phyloP scores from a whole-genome alignment of 37 sponge, comb jelly and placozoan species.

The Aphrocallistes beatrix region DNA sequence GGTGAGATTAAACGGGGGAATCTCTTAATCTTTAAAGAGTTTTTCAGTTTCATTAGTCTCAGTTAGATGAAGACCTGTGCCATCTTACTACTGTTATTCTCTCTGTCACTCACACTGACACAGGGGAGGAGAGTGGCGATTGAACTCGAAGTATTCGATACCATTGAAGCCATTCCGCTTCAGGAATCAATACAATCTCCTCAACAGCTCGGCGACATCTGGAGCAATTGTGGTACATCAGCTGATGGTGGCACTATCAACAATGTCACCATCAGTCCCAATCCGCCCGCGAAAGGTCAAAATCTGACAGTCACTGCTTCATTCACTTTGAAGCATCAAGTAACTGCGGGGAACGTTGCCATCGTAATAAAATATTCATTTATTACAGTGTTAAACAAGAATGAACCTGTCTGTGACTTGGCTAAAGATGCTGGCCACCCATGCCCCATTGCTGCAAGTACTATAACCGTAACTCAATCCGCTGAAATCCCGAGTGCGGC shows the following conservation, averaged over 20 bases:
- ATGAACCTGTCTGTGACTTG: neutral
- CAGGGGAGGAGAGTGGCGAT: neutral
- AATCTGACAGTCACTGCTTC: neutral
- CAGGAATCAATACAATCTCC: neutral
- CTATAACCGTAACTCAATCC: neutral
- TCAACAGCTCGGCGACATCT: neutral
- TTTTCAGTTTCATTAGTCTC: too few species aligned
- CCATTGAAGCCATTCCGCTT: neutral
- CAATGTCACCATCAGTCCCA: neutral
- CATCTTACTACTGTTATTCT: neutral
- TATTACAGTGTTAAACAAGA: neutral
- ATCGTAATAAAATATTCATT: neutral
- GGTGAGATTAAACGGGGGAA: neutral
- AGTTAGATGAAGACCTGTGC: too few species aligned
- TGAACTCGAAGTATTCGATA: neutral
- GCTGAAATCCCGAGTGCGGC: neutral
- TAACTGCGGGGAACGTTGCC: neutral
- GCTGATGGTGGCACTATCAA: neutral
- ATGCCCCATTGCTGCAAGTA: neutral
- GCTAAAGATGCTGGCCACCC: neutral
- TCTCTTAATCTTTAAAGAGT: neutral
- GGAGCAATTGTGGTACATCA: neutral
- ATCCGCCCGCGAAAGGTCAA: neutral
- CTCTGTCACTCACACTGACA: neutral
- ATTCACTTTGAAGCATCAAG: neutral